Evolutionary conservation across 2,888 invertebrate species (phyloP).

Genomic region (Dasysyrphus tricinctus): DNA sequence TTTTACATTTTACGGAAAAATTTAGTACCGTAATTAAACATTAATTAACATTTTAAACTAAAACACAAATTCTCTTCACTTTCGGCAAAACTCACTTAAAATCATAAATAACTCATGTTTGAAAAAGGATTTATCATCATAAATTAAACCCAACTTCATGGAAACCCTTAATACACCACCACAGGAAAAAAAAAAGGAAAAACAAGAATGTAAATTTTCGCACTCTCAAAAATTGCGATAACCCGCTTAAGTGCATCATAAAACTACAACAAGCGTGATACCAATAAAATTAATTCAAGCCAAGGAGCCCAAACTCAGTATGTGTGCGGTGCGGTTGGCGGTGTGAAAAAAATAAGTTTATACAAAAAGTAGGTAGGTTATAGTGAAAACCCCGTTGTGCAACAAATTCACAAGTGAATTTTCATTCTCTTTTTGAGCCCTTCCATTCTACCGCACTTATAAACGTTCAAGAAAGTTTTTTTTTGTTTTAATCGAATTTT

Average conservation of each 20-base stretch:
- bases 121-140: neutral
- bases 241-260: constrained; percentile 66
- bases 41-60: neutral
- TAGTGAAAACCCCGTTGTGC: constrained; percentile 37
- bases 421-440: neutral
- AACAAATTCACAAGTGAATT: constrained; percentile 49
- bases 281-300: constrained; percentile 45
- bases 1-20: neutral
- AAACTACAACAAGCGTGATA: constrained; percentile 53
- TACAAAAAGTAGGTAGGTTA: neutral
- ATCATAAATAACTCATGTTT: neutral
- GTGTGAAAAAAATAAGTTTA: neutral
- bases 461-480: neutral
- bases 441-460: neutral
- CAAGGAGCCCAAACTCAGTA: neutral
- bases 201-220: constrained; percentile 50
- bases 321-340: neutral
- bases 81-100: neutral
- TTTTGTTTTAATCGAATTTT: constrained; percentile 33
- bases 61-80: neutral
- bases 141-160: constrained; percentile 14
- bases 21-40: neutral
- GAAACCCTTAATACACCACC: neutral
- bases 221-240: constrained; percentile 49
- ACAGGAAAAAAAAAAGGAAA: neutral